Evolutionary conservation across 2,888 invertebrate genomes (phyloP), one percentile per base, ranked within the genome.

Genomic region (Tubulanus polymorphus): DNA sequence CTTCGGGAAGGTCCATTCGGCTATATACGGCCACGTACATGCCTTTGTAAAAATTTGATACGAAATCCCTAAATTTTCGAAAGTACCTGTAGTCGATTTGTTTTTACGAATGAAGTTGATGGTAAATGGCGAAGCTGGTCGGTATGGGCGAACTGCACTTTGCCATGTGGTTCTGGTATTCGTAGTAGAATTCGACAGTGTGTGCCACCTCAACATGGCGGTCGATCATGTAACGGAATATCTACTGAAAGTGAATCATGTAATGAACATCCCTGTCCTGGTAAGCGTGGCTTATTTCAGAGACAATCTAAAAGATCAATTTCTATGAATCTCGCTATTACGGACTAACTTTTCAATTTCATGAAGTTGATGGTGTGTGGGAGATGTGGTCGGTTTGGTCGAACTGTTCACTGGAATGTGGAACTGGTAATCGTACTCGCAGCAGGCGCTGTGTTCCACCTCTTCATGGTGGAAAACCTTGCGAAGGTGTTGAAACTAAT

Each of bases 291-390:
- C 10, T 8, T 20, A 15, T 41, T 41, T 18, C 23, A 8, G 23
- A 5, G 6, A 20, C 41, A 15, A 5, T 3, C 15, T 18, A 15
- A 20, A 41, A 15, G 41, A 5, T 5, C 41, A 5, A 23, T 23
- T 18, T n/a, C n/a, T 32, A 12, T 32, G 41, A 5, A 41, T 41
- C 6, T 41, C 15, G 3, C 15, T 23, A 5, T 41, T 8, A 20
- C 5, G 23, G 15, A 41, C 20, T 5, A 20, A 5, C 6, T 3
- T 41, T 5, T 5, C 15, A 20, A 26, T 23, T 5, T 26, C 26
- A 27, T 54, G 12, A 41, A 62, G 57, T 59, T 28, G 60, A 60
- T 45, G 60, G 60, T 12, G 50, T 48, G 27, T 60, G 59, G 55
- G 23, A 53, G 15, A 46, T 37, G 5, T 63, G 63, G 63, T 26